phyloP scores from a whole-genome alignment of 2,888 invertebrate genomes.

The Cephus sareptanus region DNA sequence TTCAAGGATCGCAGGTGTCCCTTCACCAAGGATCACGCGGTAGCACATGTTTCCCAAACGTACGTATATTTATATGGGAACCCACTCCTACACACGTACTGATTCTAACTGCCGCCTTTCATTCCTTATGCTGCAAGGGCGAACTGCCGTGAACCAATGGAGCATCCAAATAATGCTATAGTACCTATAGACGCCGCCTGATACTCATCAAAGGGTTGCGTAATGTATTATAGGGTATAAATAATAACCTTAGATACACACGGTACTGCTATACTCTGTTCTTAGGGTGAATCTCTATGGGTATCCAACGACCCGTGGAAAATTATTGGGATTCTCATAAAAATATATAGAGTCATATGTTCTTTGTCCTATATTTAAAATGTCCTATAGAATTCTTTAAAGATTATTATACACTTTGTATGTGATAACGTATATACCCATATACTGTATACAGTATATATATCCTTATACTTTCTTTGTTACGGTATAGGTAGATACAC shows the following conservation, averaged over 20 bases:
- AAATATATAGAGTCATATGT: neutral
- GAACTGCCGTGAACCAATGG: neutral
- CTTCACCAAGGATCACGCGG: neutral
- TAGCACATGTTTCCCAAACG: constrained; percentile 15
- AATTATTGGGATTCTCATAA: neutral
- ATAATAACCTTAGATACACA: constrained; percentile 37
- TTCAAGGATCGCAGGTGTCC: constrained; percentile 47
- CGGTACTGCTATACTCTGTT: constrained; percentile 11
- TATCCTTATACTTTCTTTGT: neutral
- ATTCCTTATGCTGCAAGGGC: constrained; percentile 4
- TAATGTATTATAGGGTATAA: constrained; percentile 35
- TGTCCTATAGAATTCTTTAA: neutral
- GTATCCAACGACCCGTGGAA: neutral
- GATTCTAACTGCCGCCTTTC: constrained; percentile 19
- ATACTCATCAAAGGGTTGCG: constrained; percentile 38
- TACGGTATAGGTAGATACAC: neutral
- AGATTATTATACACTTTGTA: neutral
- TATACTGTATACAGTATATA: neutral
- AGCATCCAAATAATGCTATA: neutral
- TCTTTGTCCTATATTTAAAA: neutral
- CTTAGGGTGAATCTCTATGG: neutral
- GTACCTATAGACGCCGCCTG: constrained; percentile 1
- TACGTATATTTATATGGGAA: constrained; percentile 39
- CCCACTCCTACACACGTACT: constrained; percentile 15
- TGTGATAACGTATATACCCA: neutral